Percentiles rank a stretch among this genome's conserved stretches.
phyloP scores from a whole-genome alignment of 2,888 invertebrate genomes.

The Psococerastis gibbosa region DNA sequence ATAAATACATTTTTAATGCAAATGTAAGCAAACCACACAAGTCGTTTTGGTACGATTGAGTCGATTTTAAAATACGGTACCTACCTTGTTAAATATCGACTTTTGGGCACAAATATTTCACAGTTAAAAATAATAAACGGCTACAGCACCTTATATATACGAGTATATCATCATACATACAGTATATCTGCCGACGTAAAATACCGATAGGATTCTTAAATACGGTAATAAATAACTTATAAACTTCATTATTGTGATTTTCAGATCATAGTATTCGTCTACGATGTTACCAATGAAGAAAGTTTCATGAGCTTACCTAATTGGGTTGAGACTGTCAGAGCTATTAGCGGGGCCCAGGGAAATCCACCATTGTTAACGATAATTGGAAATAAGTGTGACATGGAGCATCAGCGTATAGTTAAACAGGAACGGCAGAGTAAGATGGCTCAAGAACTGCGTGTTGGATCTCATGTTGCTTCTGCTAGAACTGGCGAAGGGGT shows the following conservation, averaged over 20 bases:
- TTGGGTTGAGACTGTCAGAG: slow-evolving; percentile 44
- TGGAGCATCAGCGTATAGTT: slow-evolving; percentile 52
- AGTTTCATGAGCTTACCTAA: slow-evolving; percentile 57
- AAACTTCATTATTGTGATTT: slow-evolving; percentile 21
- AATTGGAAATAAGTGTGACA: slow-evolving; percentile 52
- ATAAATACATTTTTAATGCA: slow-evolving; percentile 47
- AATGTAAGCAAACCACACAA: too few species aligned
- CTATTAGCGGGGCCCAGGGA: slow-evolving; percentile 26
- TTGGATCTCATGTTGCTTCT: slow-evolving; percentile 41
- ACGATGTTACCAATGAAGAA: slow-evolving; percentile 60
- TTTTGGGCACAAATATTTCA: too few species aligned
- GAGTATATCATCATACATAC: too few species aligned
- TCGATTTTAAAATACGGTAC: too few species aligned
- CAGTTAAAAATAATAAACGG: too few species aligned
- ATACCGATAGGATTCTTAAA: too few species aligned
- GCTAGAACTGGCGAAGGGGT: slow-evolving; percentile 57
- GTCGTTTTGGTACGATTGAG: too few species aligned
- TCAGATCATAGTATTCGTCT: slow-evolving; percentile 59
- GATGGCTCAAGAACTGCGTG: slow-evolving; percentile 40
- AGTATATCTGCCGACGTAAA: too few species aligned
- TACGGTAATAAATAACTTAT: too few species aligned
- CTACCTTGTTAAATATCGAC: too few species aligned
- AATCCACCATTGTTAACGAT: slow-evolving; percentile 37
- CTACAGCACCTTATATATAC: too few species aligned
- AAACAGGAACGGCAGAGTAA: slow-evolving; percentile 41